Conservation (phyloP, 2,888 invertebrate genomes). For the Bombylius discolor region DNA sequence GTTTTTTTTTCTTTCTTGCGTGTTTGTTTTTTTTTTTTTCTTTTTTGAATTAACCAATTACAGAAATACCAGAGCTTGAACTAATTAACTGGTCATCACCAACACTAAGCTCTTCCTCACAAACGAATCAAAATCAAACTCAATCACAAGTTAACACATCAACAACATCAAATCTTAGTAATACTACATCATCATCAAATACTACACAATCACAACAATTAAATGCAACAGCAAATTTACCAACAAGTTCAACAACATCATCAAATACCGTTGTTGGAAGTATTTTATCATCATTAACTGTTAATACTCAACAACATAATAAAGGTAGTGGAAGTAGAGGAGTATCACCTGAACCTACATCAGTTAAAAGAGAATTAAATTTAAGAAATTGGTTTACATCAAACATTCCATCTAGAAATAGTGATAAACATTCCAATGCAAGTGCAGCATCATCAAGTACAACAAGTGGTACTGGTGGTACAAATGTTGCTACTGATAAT, state of each 20-base stretch:
- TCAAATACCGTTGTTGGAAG: neutral
- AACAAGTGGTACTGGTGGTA: constrained; percentile 26
- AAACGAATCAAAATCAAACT: constrained; percentile 11
- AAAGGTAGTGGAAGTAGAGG: constrained; percentile 12
- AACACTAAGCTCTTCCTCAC: constrained; percentile 8
- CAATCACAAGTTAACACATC: constrained; percentile 13
- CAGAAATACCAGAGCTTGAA: constrained; percentile 19
- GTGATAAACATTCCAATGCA: constrained; percentile 16
- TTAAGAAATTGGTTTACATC: constrained; percentile 28
- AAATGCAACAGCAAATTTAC: neutral
- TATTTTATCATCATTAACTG: neutral
- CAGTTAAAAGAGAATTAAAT: constrained; percentile 22
- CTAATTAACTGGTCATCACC: constrained; percentile 15
- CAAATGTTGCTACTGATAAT: constrained; percentile 17
- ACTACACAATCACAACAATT: neutral
- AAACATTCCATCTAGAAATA: constrained; percentile 20
- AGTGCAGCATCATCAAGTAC: constrained; percentile 6
- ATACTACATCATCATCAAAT: neutral
- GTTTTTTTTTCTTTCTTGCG: too few species aligned
- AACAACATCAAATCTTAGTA: constrained; percentile 4
- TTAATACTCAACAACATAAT: constrained; percentile 7
- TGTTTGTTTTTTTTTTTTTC: too few species aligned
- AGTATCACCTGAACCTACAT: constrained; percentile 17
- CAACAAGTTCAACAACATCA: neutral
- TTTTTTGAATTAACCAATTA: constrained; percentile 7